Percentiles rank a stretch among this genome's conserved stretches.
Evolutionary conservation across 2,888 invertebrate species (phyloP).

Genomic region (Drosophila gaucha): DNA sequence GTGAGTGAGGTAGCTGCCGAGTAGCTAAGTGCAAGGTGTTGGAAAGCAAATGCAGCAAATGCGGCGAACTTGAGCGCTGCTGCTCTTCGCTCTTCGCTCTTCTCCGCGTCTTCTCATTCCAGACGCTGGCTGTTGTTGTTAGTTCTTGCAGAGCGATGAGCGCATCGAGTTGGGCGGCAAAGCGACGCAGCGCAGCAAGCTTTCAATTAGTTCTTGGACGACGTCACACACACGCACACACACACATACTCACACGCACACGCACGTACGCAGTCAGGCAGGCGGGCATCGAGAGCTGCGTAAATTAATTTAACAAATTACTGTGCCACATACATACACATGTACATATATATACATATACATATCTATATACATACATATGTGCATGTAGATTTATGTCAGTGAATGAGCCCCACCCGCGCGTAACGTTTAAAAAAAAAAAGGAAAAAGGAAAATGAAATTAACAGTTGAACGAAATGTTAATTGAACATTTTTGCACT

Average conservation of each 20-base stretch:
- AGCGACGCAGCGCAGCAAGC: slow-evolving; percentile 27
- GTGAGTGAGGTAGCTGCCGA: background rate
- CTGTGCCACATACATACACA: slow-evolving; percentile 15
- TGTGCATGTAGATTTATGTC: slow-evolving; percentile 28
- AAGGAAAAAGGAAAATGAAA: slow-evolving; percentile 27
- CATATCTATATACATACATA: background rate
- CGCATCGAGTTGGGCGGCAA: slow-evolving; percentile 45
- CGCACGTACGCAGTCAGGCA: background rate
- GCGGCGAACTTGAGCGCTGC: slow-evolving; percentile 44
- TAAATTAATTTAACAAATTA: slow-evolving; percentile 77
- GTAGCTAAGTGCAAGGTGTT: slow-evolving; percentile 36
- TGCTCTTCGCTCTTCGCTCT: slow-evolving; percentile 1
- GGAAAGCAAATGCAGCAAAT: slow-evolving; percentile 41
- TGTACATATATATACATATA: slow-evolving; percentile 4
- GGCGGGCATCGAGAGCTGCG: slow-evolving; percentile 45
- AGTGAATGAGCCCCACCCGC: slow-evolving; percentile 46
- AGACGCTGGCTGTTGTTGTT: slow-evolving; percentile 11
- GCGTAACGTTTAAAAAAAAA: slow-evolving; percentile 25
- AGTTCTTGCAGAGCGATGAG: slow-evolving; percentile 47
- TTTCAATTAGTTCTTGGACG: slow-evolving; percentile 33
- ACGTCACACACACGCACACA: slow-evolving; percentile 41
- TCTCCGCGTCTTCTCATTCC: background rate
- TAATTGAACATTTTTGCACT: slow-evolving; percentile 63
- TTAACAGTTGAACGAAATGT: slow-evolving; percentile 54
- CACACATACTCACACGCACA: background rate